phyloP scores from a whole-genome alignment of 2,797 vertebrate species.

The Sciurus vulgaris region DNA sequence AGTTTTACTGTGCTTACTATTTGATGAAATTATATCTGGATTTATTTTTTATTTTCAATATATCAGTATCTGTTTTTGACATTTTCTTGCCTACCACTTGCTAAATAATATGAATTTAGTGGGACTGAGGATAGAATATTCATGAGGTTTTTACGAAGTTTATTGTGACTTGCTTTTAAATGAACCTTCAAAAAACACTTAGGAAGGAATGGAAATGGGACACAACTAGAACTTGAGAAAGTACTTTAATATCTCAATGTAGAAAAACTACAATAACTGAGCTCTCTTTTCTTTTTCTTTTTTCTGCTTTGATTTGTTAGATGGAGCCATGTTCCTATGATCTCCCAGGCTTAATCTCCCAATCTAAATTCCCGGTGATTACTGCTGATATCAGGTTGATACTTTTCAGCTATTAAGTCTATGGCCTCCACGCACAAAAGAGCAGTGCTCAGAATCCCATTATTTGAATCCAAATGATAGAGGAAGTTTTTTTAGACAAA shows the following conservation, averaged over 20 bases:
- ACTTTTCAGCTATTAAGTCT: not conserved
- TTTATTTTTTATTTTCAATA: not conserved
- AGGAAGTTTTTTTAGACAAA: not conserved
- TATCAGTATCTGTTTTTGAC: conserved; percentile 47
- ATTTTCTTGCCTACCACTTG: not conserved
- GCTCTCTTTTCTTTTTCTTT: not conserved
- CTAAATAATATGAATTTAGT: conserved; percentile 8
- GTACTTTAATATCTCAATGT: not conserved
- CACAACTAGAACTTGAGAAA: not conserved
- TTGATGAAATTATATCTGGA: not conserved
- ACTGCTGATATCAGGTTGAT: not conserved
- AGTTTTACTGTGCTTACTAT: not conserved
- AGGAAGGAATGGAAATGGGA: not conserved
- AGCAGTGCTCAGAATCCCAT: not conserved
- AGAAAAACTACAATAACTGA: conserved; percentile 15
- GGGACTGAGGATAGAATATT: not conserved
- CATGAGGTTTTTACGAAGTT: not conserved
- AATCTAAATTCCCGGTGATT: not conserved
- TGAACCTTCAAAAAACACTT: not conserved
- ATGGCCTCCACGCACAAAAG: not conserved
- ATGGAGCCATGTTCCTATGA: not conserved
- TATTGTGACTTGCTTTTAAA: conserved; percentile 8
- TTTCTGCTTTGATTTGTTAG: not conserved
- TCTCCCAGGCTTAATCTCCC: not conserved
- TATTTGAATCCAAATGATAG: conserved; percentile 47